phyloP scores from a whole-genome alignment of 2,888 invertebrate species.

The Leistus spinibarbis region DNA sequence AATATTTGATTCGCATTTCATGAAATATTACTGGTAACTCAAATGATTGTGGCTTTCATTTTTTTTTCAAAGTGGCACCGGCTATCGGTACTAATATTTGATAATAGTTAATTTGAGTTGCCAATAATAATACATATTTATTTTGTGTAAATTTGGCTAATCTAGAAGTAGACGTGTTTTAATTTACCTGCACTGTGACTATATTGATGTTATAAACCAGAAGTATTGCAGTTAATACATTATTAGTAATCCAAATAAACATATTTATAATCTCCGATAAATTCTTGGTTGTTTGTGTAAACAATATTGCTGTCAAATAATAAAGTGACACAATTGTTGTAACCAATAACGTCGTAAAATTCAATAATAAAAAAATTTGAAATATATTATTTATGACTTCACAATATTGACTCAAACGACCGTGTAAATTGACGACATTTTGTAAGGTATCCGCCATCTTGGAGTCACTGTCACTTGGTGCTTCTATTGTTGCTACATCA shows the following conservation, averaged over 20 bases:
- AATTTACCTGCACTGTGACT: background rate
- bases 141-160: too few species aligned
- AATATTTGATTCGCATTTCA: too few species aligned
- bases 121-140: too few species aligned
- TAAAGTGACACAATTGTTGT: background rate
- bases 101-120: too few species aligned
- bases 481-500: background rate
- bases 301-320: too few species aligned
- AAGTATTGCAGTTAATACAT: background rate
- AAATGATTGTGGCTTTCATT: too few species aligned
- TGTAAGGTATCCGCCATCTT: background rate
- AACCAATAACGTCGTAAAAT: slow-evolving; percentile 10
- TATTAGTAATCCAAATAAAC: background rate
- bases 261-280: too few species aligned
- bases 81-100: too few species aligned
- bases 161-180: too few species aligned
- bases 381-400: background rate
- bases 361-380: slow-evolving; percentile 6
- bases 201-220: slow-evolving; percentile 9
- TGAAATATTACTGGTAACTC: too few species aligned
- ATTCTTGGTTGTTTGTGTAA: too few species aligned
- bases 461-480: background rate
- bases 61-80: too few species aligned
- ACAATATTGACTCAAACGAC: background rate
- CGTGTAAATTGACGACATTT: background rate